Conservation (phyloP, 2,888 invertebrate species). For the Laothoe populi region DNA sequence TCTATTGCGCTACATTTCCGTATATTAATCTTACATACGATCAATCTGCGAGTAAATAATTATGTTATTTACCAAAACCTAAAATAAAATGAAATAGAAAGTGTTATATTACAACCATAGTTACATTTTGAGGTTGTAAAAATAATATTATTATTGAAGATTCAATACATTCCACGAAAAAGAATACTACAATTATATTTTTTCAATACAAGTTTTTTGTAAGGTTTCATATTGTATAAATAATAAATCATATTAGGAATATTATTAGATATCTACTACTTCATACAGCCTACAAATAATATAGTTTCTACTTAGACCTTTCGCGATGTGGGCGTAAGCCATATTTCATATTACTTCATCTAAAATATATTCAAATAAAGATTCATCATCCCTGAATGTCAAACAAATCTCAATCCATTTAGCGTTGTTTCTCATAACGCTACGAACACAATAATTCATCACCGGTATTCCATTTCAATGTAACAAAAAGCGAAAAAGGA, state of each 20-base stretch:
- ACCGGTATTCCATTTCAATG: constrained; percentile 57
- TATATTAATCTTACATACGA: too few species aligned
- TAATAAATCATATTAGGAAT: neutral
- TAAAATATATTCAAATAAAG: constrained; percentile 17
- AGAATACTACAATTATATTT: neutral
- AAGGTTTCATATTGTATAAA: neutral
- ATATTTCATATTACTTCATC: constrained; percentile 3
- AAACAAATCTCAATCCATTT: constrained; percentile 36
- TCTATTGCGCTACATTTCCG: too few species aligned
- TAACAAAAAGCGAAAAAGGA: constrained; percentile 66
- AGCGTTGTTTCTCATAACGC: constrained; percentile 51
- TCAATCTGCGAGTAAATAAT: too few species aligned
- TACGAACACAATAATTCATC: constrained; percentile 60
- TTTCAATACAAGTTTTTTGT: neutral
- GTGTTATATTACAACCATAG: neutral
- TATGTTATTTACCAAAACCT: too few species aligned
- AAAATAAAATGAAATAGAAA: neutral
- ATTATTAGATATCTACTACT: neutral
- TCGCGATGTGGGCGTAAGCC: constrained; percentile 8
- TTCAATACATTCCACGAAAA: neutral
- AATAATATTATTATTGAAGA: too few species aligned
- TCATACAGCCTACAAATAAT: neutral
- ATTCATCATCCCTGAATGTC: constrained; percentile 17
- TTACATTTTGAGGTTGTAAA: too few species aligned
- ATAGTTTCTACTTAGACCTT: neutral